Evolutionary conservation across 2,888 invertebrate genomes (phyloP).

Genomic region (Oasisia sp.): DNA sequence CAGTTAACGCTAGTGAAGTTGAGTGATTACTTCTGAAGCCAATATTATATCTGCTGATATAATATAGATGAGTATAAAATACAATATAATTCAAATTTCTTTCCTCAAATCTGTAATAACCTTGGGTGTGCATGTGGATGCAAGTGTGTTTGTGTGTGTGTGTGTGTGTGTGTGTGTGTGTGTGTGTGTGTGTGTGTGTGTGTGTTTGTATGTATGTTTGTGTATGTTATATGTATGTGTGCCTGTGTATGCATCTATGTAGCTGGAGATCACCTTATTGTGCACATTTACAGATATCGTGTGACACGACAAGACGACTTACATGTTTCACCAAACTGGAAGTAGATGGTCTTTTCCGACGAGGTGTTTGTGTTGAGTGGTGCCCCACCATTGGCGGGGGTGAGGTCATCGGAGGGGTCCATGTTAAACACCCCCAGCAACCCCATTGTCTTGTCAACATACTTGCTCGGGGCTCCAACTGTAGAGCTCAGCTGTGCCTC

Average conservation of each 20-base stretch:
- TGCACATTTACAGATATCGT: background rate
- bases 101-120: background rate
- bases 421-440: conserved; percentile 20
- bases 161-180: background rate
- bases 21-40: too few relatives aligned
- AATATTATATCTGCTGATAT: background rate
- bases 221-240: background rate
- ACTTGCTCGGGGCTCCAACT: background rate
- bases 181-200: too few relatives aligned
- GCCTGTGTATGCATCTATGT: background rate
- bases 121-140: background rate
- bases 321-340: conserved; percentile 24
- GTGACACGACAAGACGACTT: background rate
- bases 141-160: background rate
- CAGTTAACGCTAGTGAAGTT: too few relatives aligned
- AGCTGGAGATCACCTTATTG: background rate
- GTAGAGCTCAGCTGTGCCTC: background rate
- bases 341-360: conserved; percentile 1
- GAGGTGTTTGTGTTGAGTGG: background rate
- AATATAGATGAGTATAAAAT: background rate
- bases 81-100: background rate
- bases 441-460: background rate
- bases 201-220: too few relatives aligned
- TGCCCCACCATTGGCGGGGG: background rate
- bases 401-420: conserved; percentile 22